Conservation (phyloP, 2,888 invertebrate species). For the Andrena marginata region DNA sequence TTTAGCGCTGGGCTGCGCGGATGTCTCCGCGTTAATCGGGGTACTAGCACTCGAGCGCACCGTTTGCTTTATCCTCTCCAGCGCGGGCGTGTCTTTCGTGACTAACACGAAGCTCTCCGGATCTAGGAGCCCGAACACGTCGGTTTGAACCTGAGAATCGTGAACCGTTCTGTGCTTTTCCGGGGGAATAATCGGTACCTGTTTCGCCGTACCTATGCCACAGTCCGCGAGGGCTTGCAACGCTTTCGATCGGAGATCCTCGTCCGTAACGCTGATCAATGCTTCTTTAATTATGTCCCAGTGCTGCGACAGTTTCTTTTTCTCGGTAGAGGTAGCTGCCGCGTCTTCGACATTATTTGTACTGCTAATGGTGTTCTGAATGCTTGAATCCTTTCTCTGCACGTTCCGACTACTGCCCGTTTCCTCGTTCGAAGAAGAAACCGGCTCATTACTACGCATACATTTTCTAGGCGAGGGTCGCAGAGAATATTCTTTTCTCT, state of each 20-base stretch:
- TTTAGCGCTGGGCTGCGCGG: neutral
- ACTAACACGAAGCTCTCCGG: conserved; percentile 65
- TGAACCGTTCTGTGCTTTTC: conserved; percentile 63
- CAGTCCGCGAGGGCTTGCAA: conserved; percentile 78
- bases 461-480: neutral
- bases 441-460: neutral
- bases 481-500: neutral
- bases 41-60: neutral
- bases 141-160: conserved; percentile 75
- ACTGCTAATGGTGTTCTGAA: neutral
- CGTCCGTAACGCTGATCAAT: conserved; percentile 74
- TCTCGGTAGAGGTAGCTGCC: neutral
- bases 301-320: conserved; percentile 47
- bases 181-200: conserved; percentile 64
- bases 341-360: neutral
- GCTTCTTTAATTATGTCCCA: conserved; percentile 77
- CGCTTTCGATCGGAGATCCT: conserved; percentile 75
- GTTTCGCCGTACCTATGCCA: conserved; percentile 73
- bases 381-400: neutral
- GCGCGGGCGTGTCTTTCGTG: conserved; percentile 38
- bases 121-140: conserved; percentile 74
- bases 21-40: neutral
- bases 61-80: conserved; percentile 62
- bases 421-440: neutral
- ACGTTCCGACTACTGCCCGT: neutral